A percentile compares a stretch with the other conserved stretches of the same genome.
phyloP scores from a whole-genome alignment of 2,888 invertebrate species.

The Onchidella celtica region DNA sequence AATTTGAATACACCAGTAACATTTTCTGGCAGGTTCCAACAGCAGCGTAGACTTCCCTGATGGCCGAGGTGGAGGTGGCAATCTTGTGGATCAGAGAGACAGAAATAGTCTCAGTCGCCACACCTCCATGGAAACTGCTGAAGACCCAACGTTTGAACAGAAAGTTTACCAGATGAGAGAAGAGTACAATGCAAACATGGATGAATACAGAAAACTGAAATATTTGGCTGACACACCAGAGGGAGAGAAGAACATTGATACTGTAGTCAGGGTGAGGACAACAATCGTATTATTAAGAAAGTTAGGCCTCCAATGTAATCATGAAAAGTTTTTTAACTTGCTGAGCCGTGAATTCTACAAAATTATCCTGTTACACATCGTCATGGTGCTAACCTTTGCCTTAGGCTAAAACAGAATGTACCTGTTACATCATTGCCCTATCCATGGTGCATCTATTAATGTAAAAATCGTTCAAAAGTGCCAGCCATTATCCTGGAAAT shows the following conservation, averaged over 20 bases:
- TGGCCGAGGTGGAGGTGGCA: neutral
- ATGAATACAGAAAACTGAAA: constrained; percentile 73
- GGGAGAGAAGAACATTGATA: constrained; percentile 72
- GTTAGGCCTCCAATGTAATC: no score
- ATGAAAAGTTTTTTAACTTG: no score
- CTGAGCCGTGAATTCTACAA: no score
- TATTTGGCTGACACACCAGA: constrained; percentile 71
- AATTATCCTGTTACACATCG: no score
- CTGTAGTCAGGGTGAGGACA: constrained; percentile 69
- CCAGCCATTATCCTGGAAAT: no score
- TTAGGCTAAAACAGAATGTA: no score
- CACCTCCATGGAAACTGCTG: constrained; percentile 52
- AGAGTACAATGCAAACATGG: constrained; percentile 76
- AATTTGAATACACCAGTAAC: no score
- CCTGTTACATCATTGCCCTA: no score
- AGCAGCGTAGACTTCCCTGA: neutral
- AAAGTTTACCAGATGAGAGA: constrained; percentile 67
- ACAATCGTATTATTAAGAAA: no score
- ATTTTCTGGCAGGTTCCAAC: neutral
- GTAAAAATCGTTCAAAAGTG: no score
- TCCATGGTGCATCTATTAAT: no score
- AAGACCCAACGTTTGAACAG: constrained; percentile 60
- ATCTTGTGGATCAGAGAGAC: neutral
- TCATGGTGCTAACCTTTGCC: no score
- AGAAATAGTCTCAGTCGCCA: neutral